These are phyloP conservation scores for Zaprionus ornatus DNA, from an alignment of 1,140 invertebrate genomes.

Conservation along the genomic window DNA sequence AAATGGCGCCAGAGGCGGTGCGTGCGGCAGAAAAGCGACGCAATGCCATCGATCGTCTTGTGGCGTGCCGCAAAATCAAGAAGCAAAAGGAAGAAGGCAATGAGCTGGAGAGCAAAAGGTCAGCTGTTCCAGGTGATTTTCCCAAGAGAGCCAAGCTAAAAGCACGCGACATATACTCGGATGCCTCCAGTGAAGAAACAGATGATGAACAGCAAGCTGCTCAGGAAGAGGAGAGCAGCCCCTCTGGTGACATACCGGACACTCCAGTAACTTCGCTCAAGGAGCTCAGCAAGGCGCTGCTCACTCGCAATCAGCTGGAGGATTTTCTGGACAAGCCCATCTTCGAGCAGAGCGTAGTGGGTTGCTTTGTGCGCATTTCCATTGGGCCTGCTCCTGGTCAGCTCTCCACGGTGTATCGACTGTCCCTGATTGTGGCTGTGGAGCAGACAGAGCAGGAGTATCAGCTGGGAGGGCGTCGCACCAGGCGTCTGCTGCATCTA, in stretches of 20 bases:
- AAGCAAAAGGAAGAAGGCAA: conserved; percentile 2
- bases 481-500: conserved; percentile 20
- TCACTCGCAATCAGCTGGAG: conserved; percentile 40
- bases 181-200: conserved; percentile 27
- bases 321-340: conserved; percentile 47
- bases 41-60: conserved; percentile 29
- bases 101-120: neutral
- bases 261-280: neutral
- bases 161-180: conserved; percentile 21
- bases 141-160: neutral
- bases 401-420: conserved; percentile 10
- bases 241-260: neutral
- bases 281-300: conserved; percentile 25
- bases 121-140: neutral
- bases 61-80: neutral
- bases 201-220: neutral
- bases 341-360: conserved; percentile 36
- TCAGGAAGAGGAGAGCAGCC: neutral
- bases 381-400: neutral
- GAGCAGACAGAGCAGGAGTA: conserved; percentile 1
- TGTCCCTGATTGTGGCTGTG: conserved; percentile 18
- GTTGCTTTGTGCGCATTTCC: conserved; percentile 47
- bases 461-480: conserved; percentile 13
- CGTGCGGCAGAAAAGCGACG: conserved; percentile 6
- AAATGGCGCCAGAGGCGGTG: neutral